phyloP scores from a whole-genome alignment of 2,888 invertebrate genomes.

The Megamerina dolium region DNA sequence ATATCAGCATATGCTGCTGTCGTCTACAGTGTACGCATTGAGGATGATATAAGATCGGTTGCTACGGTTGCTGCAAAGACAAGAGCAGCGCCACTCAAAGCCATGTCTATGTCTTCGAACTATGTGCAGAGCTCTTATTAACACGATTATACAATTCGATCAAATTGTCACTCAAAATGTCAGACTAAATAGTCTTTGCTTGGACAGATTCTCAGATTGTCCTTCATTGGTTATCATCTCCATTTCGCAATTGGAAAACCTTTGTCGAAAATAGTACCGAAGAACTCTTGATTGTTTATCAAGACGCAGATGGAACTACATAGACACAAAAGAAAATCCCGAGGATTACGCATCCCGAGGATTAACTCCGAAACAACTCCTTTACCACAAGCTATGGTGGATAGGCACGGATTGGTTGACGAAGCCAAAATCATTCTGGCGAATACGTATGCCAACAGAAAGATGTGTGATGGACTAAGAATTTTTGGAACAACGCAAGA shows the following conservation, averaged over 20 bases:
- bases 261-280: too few relatives aligned
- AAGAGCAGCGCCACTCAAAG: background rate
- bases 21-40: conserved; percentile 1
- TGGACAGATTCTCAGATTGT: conserved; percentile 21
- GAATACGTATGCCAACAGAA: too few relatives aligned
- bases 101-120: background rate
- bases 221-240: conserved; percentile 23
- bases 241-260: conserved; percentile 23
- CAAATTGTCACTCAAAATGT: background rate
- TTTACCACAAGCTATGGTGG: too few relatives aligned
- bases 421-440: background rate
- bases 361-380: too few relatives aligned
- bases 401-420: conserved; percentile 10
- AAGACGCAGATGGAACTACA: conserved; percentile 18
- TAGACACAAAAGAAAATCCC: conserved; percentile 20
- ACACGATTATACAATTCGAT: conserved; percentile 2
- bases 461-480: too few relatives aligned
- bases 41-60: background rate
- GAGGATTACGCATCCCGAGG: conserved; percentile 25
- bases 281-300: conserved; percentile 7
- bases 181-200: conserved; percentile 12
- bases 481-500: too few relatives aligned
- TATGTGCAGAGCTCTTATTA: conserved; percentile 13
- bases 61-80: conserved; percentile 2
- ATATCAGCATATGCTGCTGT: conserved; percentile 1